Base-by-base conservation (phyloP, 1,140 invertebrate genomes). In the Caligus rogercresseyi region DNA sequence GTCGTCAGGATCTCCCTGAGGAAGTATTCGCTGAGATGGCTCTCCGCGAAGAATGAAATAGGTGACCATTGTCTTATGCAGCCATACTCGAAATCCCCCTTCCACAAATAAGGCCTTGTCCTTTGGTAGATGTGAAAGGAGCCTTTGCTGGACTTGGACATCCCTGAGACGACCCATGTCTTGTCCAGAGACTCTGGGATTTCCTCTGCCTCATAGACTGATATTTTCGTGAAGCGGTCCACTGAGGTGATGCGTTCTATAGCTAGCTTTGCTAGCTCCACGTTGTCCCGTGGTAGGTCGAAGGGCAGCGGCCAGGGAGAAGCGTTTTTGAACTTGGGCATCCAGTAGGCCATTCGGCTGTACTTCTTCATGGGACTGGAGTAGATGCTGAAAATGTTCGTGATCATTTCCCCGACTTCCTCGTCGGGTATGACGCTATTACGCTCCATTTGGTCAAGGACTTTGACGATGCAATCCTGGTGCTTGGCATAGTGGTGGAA, bases 311-410 rank as follows among this genome's bases (percentile, higher is more conserved):
- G 80, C 82, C 87, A 98, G 1, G 94, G 94, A 67, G 88, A 90
- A 0, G 84, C 71, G 72, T 96, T 83, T 70, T 83, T 87, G 69
- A 98, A 90, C 73, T 98, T 98, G 2, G 93, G 91, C 83, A 95
- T 85, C 95, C 95, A 99, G 70, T 98, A 99, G 77, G 89, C 82
- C 85, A 97, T 92, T 54, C 90, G 78, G 77, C 82, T 84, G 70
- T 81, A 87, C 71, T 93, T 95, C 64, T 86, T 75, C 14, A 89
- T 71, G 0, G 87, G 86, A 70, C 82, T 79, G 13, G 83, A 83
- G 68, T 82, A 75, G 62, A 77, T 74, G 0, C 93, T 92, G 77
- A 97, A 98, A 51, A 83, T 81, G 69, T 85, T 85, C 7, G 84
- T 66, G 0, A 98, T 71, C 68, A 93, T 83, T 62, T 79, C 74